Evolutionary conservation across 2,113 vertebrate species (phyloP), one percentile per base, ranked within the genome.

Genomic region (Melanocharis versteri): DNA sequence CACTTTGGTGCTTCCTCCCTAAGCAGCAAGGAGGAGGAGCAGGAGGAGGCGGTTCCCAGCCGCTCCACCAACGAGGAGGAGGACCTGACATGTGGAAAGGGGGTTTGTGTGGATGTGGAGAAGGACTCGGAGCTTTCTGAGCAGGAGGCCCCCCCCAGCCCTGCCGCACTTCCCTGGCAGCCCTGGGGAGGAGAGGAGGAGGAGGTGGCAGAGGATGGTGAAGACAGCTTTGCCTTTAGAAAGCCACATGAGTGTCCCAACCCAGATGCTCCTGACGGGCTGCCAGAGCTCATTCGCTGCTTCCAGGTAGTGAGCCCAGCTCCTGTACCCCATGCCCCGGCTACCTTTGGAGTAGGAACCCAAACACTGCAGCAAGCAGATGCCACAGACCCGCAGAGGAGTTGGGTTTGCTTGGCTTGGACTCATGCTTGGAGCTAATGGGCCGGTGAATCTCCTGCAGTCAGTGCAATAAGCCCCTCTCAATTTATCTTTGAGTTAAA

Each of bases 301-400:
- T 98, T 98, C 96, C 98, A 98, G 98, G 98, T 98, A 98, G 98
- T 91, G 87, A 96, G 80, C 62, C 68, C 82, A 47, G 89, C n/a
- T 10, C 77, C 66, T 82, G 91, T 93, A 39, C 60, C 83, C 90
- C 51, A 2, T 2, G 9, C 42, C 89, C 65, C 0, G 2, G 17
- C 53, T 77, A 4, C 62, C 83, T 91, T 45, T 51, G 93, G 89
- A 83, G 35, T 42, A 88, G 93, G 85, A 71, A 20, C 73, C 57
- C 87, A 71, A 97, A 96, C 96, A 95, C 94, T 97, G 96, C 96
- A 97, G 97, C 96, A 97, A 93, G 96, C 96, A 97, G 83, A 44
- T 37, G 72, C 72, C 88, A 39, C n/a, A 53, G n/a, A 65, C 47
- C 62, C 4, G 0, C 42, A 60, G 45, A 95, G 87, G 87, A 88